Base-by-base conservation (phyloP, 2,888 invertebrate genomes). In the Drosophila antonietae region DNA sequence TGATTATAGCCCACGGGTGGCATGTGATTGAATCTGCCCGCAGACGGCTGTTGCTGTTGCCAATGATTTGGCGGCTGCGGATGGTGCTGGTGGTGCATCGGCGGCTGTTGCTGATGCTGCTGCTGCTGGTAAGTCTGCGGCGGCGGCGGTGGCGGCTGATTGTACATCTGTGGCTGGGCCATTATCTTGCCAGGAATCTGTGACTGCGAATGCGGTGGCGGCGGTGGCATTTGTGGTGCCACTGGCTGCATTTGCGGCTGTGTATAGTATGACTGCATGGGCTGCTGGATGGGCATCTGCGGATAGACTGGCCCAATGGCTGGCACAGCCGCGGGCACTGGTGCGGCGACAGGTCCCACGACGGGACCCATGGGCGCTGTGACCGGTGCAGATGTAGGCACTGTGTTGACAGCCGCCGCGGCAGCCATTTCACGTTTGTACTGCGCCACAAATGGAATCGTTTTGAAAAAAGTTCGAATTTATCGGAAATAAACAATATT, bases 341-440 rank as follows among this genome's bases (percentile, higher is more conserved):
- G 10, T 15, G 79, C 67, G 2, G 78, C 63, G 0, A 78, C 63
- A 23, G 73, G 46, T 2, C 63, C 39, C n/a, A 74, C 31, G 2
- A 31, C 43, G 9, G 75, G 70, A 0, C 39, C 60, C 12, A 51
- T 52, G 2, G 79, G 55, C 0, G 68, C 53, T 41, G 52, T 51
- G 5, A 51, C 51, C 3, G 71, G 60, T 10, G 47, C 39, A 37
- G 65, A 9, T 14, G 58, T 41, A 14, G 65, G 33, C 52, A 52
- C 77, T 68, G 33, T 23, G 9, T 9, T 65, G n/a, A 61, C 60
- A 15, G 80, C 86, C 14, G 90, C 77, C 8, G 90, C 90, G 0
- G 92, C 91, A 9, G 91, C 92, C 93, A 93, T 93, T 87, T 93
- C 93, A 1, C 92, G 89, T 67, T 92, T 92, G 72, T 93, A 93